Base-by-base conservation (phyloP, 2,888 invertebrate genomes). In the Creontiades dilutus region DNA sequence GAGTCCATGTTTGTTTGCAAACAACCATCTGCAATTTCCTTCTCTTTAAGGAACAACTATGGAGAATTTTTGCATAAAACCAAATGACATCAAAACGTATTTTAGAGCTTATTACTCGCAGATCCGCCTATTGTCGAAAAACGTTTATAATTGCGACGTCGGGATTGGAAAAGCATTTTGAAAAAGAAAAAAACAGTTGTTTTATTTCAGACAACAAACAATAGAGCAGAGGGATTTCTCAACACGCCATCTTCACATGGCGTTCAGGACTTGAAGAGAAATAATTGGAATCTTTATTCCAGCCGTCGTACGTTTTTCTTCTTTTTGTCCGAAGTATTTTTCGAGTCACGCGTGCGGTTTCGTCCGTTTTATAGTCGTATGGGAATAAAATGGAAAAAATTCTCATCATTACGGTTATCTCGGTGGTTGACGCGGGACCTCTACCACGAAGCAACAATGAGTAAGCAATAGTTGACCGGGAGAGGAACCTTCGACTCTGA, bases 201-300 rank as follows among this genome's bases (percentile, higher is more conserved):
- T 68, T 68, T 68, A 68, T 68, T 23, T 7, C 68, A 68, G 23
- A 23, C 68, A 13, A 3, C 23, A 23, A 68, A 68, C 68, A 68
- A 68, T 68, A 27, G 68, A 23, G n/a, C 68, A 5, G 57, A 57
- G n/a, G 57, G 68, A 68, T 68, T 68, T 68, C 68, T 68, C 23
- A 68, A 23, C 68, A 68, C 68, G 68, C 68, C 23, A 68, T 9
- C 68, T 68, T 68, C 68, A 68, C 68, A 68, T 11, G 68, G 68
- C 68, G 68, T 68, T 68, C 68, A 19, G 12, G 23, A 68, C 68
- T 68, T 27, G 19, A 27, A 68, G 19, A 68, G 68, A 68, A 68
- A 68, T 68, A 23, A 68, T 68, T 68, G 68, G 23, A 23, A 68
- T 68, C 61, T 61, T 61, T 19, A 68, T 68, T 23, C 68, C 68